A percentile compares a stretch with the other conserved stretches of the same genome.
phyloP scores from a whole-genome alignment of 2,888 invertebrate genomes.

The Unio pictorum region DNA sequence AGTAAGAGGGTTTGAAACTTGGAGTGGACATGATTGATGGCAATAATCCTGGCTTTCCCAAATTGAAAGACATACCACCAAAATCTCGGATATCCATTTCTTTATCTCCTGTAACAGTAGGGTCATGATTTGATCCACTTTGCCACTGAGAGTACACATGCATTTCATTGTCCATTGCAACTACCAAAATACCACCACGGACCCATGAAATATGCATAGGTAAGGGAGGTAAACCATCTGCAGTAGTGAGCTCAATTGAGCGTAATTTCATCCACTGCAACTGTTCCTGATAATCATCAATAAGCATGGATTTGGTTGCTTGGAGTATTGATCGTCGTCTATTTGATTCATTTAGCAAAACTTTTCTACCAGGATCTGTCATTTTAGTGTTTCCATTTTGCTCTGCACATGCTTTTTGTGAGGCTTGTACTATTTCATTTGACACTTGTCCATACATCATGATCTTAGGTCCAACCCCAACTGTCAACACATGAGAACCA shows the following conservation, averaged over 20 bases:
- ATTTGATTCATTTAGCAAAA: slow-evolving; percentile 12
- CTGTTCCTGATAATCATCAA: slow-evolving; percentile 89
- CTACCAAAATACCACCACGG: slow-evolving; percentile 95
- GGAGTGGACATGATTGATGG: slow-evolving; percentile 47
- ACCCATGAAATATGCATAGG: slow-evolving; percentile 99
- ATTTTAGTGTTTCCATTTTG: slow-evolving; percentile 11
- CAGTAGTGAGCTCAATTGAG: slow-evolving; percentile 90
- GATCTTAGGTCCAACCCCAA: slow-evolving; percentile 86
- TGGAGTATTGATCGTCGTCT: slow-evolving; percentile 77
- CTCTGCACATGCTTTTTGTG: slow-evolving; percentile 30
- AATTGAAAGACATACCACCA: slow-evolving; percentile 30
- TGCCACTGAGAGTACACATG: slow-evolving; percentile 98
- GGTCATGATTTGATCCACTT: slow-evolving; percentile 21
- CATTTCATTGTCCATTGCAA: slow-evolving; percentile 99
- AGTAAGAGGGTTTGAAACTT: slow-evolving; percentile 53
- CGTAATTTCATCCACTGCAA: slow-evolving; percentile 97
- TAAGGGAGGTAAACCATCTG: slow-evolving; percentile 94
- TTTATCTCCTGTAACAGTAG: slow-evolving; percentile 16
- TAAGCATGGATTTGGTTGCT: slow-evolving; percentile 92
- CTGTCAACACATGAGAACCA: slow-evolving; percentile 96
- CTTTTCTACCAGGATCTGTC: slow-evolving; percentile 20
- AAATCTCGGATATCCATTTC: slow-evolving; percentile 25
- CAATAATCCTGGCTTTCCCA: slow-evolving; percentile 25
- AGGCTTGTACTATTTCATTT: slow-evolving; percentile 94
- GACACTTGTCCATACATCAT: slow-evolving; percentile 90